Conservation (phyloP, 1,140 invertebrate genomes). For the Gonioctena quinquepunctata region DNA sequence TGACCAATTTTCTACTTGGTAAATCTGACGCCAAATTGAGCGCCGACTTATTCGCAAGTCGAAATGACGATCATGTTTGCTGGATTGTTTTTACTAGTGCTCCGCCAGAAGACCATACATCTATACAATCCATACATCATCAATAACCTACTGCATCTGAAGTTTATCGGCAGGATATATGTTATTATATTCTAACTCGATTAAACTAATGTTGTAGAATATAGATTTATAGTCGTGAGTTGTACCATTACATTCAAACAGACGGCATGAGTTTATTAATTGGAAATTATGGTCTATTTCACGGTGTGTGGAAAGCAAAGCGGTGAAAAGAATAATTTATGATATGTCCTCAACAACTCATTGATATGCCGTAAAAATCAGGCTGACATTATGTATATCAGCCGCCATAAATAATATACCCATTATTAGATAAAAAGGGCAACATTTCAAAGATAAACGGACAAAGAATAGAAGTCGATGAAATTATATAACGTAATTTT, state of each 20-base stretch:
- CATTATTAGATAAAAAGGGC: not conserved
- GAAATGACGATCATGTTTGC: no score
- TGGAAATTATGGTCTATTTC: not conserved
- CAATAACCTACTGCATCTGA: not conserved
- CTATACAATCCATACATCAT: no score
- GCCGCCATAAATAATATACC: not conserved
- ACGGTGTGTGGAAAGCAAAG: not conserved
- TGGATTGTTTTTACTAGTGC: no score
- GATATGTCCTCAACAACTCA: not conserved
- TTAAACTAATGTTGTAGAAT: not conserved
- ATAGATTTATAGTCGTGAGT: not conserved
- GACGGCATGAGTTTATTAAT: not conserved
- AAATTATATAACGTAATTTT: not conserved
- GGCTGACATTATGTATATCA: not conserved
- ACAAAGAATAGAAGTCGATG: not conserved
- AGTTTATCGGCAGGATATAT: not conserved
- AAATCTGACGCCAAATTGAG: no score
- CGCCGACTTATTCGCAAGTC: no score
- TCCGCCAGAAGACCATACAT: no score
- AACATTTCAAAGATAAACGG: not conserved
- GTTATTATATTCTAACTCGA: not conserved
- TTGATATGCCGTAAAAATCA: not conserved
- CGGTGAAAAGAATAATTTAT: not conserved
- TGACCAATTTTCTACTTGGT: no score
- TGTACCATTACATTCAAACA: not conserved